Conservation (phyloP, 2,113 vertebrate genomes). For the Clarias batrachus region DNA sequence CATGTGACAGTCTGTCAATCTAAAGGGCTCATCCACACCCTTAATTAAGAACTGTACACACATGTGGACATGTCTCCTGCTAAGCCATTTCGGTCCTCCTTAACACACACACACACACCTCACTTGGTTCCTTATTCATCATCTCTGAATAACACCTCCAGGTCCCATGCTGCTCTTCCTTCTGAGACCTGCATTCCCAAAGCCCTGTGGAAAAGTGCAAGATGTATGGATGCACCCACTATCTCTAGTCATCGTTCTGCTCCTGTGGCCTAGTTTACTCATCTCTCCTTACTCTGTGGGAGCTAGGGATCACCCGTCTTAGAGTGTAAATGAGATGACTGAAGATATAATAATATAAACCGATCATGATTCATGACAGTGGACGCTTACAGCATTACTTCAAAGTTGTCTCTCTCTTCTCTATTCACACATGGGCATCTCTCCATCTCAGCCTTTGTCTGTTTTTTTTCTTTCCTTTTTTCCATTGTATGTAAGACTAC, state of each 20-base stretch:
- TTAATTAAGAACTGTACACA: conserved; percentile 24
- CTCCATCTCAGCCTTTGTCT: conserved; percentile 8
- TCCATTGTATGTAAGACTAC: conserved; percentile 6
- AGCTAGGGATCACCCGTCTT: conserved; percentile 1
- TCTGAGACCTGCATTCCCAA: neutral
- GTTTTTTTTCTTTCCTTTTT: neutral
- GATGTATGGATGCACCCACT: conserved; percentile 23
- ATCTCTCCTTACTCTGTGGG: conserved; percentile 40
- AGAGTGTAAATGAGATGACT: neutral
- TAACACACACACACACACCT: neutral
- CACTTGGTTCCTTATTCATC: conserved; percentile 56
- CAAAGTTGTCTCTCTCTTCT: conserved; percentile 4
- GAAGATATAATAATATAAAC: conserved; percentile 5
- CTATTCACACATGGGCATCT: neutral
- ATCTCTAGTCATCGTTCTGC: neutral
- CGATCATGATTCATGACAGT: conserved; percentile 11
- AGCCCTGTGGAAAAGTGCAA: neutral
- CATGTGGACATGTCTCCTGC: neutral
- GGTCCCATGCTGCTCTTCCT: neutral
- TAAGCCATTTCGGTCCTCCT: neutral
- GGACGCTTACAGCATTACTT: conserved; percentile 35
- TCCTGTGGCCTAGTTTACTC: conserved; percentile 37
- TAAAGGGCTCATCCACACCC: neutral
- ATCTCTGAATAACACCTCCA: conserved; percentile 17
- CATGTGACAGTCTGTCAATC: conserved; percentile 27